Conservation (phyloP, 2,113 vertebrate species). For the Trematomus loennbergii region DNA sequence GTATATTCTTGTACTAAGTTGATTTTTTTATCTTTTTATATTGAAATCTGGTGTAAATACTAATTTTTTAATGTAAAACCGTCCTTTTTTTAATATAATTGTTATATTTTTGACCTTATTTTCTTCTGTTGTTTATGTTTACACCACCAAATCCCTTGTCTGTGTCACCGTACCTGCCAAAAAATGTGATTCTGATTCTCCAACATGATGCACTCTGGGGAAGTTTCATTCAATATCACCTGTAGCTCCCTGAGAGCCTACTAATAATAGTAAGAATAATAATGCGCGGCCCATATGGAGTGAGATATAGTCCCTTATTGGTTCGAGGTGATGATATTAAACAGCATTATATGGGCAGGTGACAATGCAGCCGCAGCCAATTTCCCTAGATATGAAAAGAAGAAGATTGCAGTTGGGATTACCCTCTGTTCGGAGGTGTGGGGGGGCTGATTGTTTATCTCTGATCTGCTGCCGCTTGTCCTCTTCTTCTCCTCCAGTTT, state of each 20-base stretch:
- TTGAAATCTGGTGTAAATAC: too few species aligned
- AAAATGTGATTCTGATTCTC: too few species aligned
- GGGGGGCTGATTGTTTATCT: slow-evolving; percentile 67
- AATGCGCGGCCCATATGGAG: slow-evolving; percentile 71
- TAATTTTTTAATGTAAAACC: too few species aligned
- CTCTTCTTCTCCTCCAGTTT: slow-evolving; percentile 66
- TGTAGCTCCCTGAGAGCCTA: slow-evolving; percentile 26
- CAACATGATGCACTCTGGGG: slow-evolving; percentile 31
- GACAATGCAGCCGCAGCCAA: slow-evolving; percentile 70
- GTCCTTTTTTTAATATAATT: too few species aligned
- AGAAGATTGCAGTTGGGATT: slow-evolving; percentile 79
- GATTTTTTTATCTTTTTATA: too few species aligned
- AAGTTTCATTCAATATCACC: slow-evolving; percentile 51
- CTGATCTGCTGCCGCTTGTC: slow-evolving; percentile 57
- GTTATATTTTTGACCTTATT: too few species aligned
- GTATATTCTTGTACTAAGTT: too few species aligned
- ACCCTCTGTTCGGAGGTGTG: slow-evolving; percentile 66
- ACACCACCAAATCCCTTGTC: too few species aligned
- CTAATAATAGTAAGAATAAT: slow-evolving; percentile 73
- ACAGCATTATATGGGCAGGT: slow-evolving; percentile 73
- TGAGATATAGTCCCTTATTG: slow-evolving; percentile 70
- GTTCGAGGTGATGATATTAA: slow-evolving; percentile 75
- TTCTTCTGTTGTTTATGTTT: too few species aligned
- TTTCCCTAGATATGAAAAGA: slow-evolving; percentile 80
- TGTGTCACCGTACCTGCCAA: too few species aligned